phyloP scores from a whole-genome alignment of 35 echinoderm and acorn worm genomes.

The Strongylocentrotus purpuratus region DNA sequence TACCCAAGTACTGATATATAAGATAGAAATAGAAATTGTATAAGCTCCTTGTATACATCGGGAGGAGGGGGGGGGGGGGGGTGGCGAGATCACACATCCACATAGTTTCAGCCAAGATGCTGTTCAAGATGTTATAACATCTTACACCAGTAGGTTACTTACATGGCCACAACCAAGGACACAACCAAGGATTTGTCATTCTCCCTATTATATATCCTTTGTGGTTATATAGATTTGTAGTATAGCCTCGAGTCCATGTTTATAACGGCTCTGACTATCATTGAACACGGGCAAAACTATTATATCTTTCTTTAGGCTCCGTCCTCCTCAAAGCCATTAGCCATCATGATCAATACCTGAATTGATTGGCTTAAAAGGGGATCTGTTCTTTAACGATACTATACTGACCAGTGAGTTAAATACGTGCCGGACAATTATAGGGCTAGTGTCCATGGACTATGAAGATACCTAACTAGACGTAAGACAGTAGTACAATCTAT shows the following conservation, averaged over 20 bases:
- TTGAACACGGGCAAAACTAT: not conserved
- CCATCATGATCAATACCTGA: not conserved
- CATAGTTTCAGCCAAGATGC: too few relatives aligned
- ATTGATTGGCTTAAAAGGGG: not conserved
- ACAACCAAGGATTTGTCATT: too few relatives aligned
- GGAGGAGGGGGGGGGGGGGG: too few relatives aligned
- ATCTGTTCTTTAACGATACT: too few relatives aligned
- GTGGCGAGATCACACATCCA: too few relatives aligned
- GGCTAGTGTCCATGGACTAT: not conserved
- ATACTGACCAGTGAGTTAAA: not conserved
- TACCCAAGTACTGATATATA: too few relatives aligned
- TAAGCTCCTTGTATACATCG: too few relatives aligned
- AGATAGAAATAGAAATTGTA: too few relatives aligned
- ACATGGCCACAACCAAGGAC: not conserved
- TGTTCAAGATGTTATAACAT: not conserved
- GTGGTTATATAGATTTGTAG: too few relatives aligned
- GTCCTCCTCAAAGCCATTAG: not conserved
- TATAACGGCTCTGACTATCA: not conserved
- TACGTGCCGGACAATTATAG: not conserved
- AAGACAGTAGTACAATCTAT: not conserved
- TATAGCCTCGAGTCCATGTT: too few relatives aligned
- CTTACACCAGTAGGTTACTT: too few relatives aligned
- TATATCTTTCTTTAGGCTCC: not conserved
- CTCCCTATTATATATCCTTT: too few relatives aligned
- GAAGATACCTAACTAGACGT: not conserved